Evolutionary conservation across 1,140 invertebrate species (phyloP), one percentile per base, ranked within the genome.

Genomic region (Tetragnatha versicolor): DNA sequence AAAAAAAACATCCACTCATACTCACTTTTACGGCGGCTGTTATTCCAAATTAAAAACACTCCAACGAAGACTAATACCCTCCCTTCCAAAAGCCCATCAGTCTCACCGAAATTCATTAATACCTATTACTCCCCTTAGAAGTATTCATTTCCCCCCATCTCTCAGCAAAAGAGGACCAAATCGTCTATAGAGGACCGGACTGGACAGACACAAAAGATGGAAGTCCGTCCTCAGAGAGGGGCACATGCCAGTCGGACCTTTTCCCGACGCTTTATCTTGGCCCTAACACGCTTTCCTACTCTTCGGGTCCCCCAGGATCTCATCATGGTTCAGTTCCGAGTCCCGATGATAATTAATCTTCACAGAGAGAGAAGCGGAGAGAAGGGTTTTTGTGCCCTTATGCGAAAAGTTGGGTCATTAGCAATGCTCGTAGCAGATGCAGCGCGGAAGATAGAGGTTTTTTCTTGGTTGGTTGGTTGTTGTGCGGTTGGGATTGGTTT

Each of bases 331-430:
- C 29, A 17, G 45, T 53, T 53, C 47, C 66, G 27, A 53, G 29
- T 69, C 66, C 49, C 66, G n/a, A 49, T 53, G 66, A 69, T 69
- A 69, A 69, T 69, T 69, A 69, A 69, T 69, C 66, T 69, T 69
- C 47, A 27, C 29, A 9, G 65, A 22, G 47, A 66, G 49, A 69
- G 66, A 69, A 37, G 33, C 31, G 14, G 35, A 63, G 49, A 10
- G 42, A 53, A 53, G 25, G 14, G 29, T 69, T 69, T 69, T 69
- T 68, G 25, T 63, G 6, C 31, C 49, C 53, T 69, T 37, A 53
- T 69, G 33, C 66, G 66, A 53, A 69, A 69, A 69, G 29, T 69
- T 69, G 51, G 47, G 33, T 69, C 66, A 69, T 69, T 69, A 69
- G 66, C 47, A 4, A 69, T 53, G 66, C 66, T 53, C 53, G 66